Conservation (phyloP, 2,797 vertebrate species). For the Gambelia wislizenii region DNA sequence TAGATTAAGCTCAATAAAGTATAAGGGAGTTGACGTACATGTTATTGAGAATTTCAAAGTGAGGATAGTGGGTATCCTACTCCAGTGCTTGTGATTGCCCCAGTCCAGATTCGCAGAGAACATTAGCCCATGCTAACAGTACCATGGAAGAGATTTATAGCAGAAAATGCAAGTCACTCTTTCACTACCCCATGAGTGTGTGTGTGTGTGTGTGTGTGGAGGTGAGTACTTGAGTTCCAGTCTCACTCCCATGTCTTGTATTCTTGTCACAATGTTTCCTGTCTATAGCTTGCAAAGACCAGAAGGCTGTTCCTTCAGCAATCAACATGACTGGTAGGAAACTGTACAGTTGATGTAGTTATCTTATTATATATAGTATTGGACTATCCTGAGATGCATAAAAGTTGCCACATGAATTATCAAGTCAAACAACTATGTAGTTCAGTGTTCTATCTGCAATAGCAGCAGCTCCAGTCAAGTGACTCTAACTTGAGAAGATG, state of each 20-base stretch:
- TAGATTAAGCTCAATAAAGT: conserved; percentile 33
- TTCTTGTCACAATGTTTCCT: background rate
- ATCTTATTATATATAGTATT: background rate
- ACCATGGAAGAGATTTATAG: background rate
- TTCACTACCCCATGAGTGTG: background rate
- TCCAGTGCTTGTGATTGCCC: background rate
- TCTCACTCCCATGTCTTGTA: background rate
- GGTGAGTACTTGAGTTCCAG: background rate
- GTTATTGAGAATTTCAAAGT: background rate
- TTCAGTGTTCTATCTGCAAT: background rate
- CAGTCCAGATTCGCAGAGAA: background rate
- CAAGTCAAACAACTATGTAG: background rate
- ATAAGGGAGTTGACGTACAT: conserved; percentile 23
- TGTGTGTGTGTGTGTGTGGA: background rate
- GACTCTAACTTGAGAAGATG: background rate
- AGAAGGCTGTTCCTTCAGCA: background rate
- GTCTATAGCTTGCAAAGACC: background rate
- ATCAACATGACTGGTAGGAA: background rate
- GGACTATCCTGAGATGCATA: background rate
- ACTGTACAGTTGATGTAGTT: background rate
- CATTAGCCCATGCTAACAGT: background rate
- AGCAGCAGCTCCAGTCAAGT: background rate
- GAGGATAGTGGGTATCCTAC: background rate
- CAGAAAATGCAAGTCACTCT: background rate
- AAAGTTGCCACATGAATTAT: background rate